Base-by-base conservation (phyloP, 1,140 invertebrate genomes). In the Bombus balteatus region DNA sequence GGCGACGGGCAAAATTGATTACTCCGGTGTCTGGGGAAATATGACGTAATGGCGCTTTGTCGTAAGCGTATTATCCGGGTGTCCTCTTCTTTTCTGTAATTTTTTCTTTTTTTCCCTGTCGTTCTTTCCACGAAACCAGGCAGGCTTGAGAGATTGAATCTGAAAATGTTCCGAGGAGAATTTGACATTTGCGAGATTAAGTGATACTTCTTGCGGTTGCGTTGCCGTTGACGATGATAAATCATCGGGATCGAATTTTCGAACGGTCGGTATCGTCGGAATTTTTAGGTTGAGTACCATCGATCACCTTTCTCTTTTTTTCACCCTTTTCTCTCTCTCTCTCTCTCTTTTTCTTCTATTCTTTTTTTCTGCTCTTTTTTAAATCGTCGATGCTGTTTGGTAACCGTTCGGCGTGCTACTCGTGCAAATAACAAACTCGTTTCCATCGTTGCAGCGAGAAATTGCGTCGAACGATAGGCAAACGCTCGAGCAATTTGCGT, bases 171-270 rank as follows among this genome's bases (percentile, higher is more conserved):
- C 39, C 53, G 66, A 79, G 83, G 53, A 79, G 83, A 84, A 84
- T 84, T 84, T 84, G 83, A 84, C 83, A 79, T 79, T 62, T 71
- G 83, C 83, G 83, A 84, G 83, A 84, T 84, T 84, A 84, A 84
- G 83, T 57, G 76, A 79, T 59, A 43, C 37, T 79, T 79, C 83
- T 84, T 78, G 65, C 47, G 82, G 66, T 62, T 75, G 66, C 53
- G 74, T 77, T 62, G 34, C 37, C 34, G 37, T 5, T 75, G 81
- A 57, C 59, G 81, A 83, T 79, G 83, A 84, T 84, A 71, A 72
- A 84, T 78, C 83, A 39, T 71, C 66, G n/a, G 53, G 59, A 9
- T 77, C 73, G 80, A 77, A 77, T 83, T 83, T 83, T 83, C 43
- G 62, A 76, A 13, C 75, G 34, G 22, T 34, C 1, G 25, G 39